Conservation (phyloP, 2,113 vertebrate genomes). For the Megaceryle maxima region DNA sequence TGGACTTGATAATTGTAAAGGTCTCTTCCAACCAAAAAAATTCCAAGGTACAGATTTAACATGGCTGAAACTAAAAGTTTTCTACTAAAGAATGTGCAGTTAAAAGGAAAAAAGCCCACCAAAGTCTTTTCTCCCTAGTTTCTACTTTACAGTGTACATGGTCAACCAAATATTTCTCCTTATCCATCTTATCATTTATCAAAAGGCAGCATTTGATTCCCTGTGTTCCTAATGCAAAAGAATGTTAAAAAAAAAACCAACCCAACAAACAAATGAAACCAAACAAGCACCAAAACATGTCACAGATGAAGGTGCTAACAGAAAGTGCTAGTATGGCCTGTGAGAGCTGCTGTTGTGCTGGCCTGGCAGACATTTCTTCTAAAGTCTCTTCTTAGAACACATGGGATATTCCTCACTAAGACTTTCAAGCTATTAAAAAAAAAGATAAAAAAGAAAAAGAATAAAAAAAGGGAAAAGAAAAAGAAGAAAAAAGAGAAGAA, state of each 20-base stretch:
- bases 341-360: background rate
- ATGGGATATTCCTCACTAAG: constrained; percentile 4
- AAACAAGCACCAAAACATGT: background rate
- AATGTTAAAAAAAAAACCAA: background rate
- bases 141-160: fast-evolving
- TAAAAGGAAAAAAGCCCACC: background rate
- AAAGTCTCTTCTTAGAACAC: constrained; percentile 16
- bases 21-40: background rate
- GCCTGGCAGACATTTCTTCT: background rate
- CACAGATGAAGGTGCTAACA: background rate
- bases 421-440: background rate
- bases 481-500: no score
- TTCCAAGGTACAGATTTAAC: background rate
- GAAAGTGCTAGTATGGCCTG: background rate
- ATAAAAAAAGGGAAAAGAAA: no score
- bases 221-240: background rate
- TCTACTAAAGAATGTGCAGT: background rate
- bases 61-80: background rate
- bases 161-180: background rate
- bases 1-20: background rate
- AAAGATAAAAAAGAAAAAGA: no score
- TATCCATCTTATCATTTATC: background rate
- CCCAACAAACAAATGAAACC: no score
- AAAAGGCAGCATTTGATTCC: background rate
- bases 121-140: background rate